A percentile compares a stretch with the other conserved stretches of the same genome.
phyloP scores from a whole-genome alignment of 2,797 vertebrate species.

The Pseudochaenichthys georgianus region DNA sequence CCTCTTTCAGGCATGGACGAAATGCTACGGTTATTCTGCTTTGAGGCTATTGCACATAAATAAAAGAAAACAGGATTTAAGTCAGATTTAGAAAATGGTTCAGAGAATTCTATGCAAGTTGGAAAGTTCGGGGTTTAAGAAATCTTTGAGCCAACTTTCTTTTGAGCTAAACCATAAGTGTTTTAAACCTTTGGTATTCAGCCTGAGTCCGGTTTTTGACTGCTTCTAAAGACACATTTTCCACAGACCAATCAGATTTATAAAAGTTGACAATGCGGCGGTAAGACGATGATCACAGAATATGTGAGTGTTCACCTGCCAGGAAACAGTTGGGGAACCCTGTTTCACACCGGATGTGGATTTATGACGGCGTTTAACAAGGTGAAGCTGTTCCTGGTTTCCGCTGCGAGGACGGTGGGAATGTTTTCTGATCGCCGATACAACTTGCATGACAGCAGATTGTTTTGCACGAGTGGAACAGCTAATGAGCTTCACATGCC shows the following conservation, averaged over 20 bases:
- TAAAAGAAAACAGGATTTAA: conserved; percentile 21
- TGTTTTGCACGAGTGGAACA: not conserved
- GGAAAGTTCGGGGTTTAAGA: conserved; percentile 45
- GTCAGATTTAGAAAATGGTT: conserved; percentile 1
- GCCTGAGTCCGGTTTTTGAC: not conserved
- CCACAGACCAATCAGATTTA: not conserved
- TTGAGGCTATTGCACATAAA: conserved; percentile 19
- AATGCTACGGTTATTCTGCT: conserved; percentile 14
- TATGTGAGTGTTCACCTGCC: conserved; percentile 44
- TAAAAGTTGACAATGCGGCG: not conserved
- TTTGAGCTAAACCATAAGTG: conserved; percentile 7
- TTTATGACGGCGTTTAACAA: conserved; percentile 24
- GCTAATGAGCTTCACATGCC: conserved; percentile 32
- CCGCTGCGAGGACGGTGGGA: not conserved
- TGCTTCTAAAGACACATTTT: not conserved
- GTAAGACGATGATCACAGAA: not conserved
- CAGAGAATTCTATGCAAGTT: conserved; percentile 32
- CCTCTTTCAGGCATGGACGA: conserved; percentile 28
- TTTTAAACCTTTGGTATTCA: conserved; percentile 1
- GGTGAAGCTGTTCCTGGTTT: conserved; percentile 2
- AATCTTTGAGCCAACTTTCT: conserved; percentile 12
- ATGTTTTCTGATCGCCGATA: not conserved
- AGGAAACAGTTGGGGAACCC: conserved; percentile 33
- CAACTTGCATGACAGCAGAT: not conserved
- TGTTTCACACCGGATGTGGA: conserved; percentile 19